phyloP scores from a whole-genome alignment of 2,888 invertebrate species.

The Suillia variegata region DNA sequence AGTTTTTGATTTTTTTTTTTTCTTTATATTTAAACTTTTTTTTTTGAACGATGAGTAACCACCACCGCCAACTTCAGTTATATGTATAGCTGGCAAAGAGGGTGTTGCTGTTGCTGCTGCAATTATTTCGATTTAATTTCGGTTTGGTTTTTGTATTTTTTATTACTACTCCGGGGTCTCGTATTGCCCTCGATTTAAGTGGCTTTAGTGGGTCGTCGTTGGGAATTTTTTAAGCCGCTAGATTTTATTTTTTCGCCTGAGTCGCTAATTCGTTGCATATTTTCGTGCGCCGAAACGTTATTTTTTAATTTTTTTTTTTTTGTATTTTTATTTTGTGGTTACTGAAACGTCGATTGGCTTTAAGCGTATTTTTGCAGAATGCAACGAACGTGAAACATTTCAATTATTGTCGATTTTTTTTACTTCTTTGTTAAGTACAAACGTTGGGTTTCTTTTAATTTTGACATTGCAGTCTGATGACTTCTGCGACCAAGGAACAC shows the following conservation, averaged over 20 bases:
- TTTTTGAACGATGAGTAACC: no score
- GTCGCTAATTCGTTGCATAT: conserved; percentile 5
- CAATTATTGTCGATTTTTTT: neutral
- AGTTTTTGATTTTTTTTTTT: neutral
- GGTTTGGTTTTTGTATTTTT: neutral
- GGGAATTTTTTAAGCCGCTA: neutral
- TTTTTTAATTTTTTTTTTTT: neutral
- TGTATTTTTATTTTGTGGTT: conserved; percentile 8
- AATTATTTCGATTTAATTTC: neutral
- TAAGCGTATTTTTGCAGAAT: neutral
- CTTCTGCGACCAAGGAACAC: no score
- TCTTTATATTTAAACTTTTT: no score
- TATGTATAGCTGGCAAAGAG: neutral
- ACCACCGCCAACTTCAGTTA: neutral
- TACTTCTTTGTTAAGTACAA: no score
- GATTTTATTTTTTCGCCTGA: neutral
- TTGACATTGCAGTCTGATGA: no score
- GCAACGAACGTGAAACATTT: neutral
- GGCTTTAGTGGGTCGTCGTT: conserved; percentile 8
- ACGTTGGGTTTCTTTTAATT: no score
- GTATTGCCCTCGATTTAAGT: neutral
- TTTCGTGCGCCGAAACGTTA: neutral
- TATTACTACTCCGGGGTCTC: neutral
- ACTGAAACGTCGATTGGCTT: conserved; percentile 6
- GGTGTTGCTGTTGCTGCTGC: neutral